These are phyloP conservation scores for Cecidostiba fungosa DNA, from an alignment of 2,888 invertebrate genomes.

Conservation along the genomic window DNA sequence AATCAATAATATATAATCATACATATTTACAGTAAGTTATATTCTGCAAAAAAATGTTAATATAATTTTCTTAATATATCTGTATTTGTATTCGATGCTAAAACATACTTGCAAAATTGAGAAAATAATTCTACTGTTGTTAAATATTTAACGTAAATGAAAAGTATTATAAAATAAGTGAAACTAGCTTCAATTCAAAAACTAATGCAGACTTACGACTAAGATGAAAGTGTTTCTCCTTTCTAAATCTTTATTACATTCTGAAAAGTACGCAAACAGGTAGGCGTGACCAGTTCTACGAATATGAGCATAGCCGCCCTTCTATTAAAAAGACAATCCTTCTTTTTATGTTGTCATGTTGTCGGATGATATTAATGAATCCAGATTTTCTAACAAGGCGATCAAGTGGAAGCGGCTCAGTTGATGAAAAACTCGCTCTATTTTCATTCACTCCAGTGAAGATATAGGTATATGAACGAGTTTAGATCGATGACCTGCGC, in stretches of 20 bases:
- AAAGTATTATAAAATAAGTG: conserved; percentile 60
- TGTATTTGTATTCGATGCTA: not conserved
- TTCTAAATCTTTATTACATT: conserved; percentile 77
- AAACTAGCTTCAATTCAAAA: conserved; percentile 76
- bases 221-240: conserved; percentile 68
- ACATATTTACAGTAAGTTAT: not conserved
- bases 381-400: conserved; percentile 26
- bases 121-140: too few species aligned
- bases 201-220: conserved; percentile 58
- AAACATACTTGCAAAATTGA: too few species aligned
- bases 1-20: not conserved
- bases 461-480: not conserved
- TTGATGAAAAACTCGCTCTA: conserved; percentile 31
- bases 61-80: not conserved
- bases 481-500: too few species aligned
- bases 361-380: conserved; percentile 23
- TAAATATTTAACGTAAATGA: too few species aligned
- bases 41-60: not conserved
- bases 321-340: not conserved
- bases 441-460: not conserved
- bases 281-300: conserved; percentile 40
- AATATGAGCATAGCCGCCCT: conserved; percentile 9
- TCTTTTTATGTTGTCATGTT: not conserved
- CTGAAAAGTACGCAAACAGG: conserved; percentile 72
- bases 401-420: not conserved